A percentile compares a stretch with the other conserved stretches of the same genome.
phyloP scores from a whole-genome alignment of 1,140 invertebrate species.

The Harlomillsia oculata region DNA sequence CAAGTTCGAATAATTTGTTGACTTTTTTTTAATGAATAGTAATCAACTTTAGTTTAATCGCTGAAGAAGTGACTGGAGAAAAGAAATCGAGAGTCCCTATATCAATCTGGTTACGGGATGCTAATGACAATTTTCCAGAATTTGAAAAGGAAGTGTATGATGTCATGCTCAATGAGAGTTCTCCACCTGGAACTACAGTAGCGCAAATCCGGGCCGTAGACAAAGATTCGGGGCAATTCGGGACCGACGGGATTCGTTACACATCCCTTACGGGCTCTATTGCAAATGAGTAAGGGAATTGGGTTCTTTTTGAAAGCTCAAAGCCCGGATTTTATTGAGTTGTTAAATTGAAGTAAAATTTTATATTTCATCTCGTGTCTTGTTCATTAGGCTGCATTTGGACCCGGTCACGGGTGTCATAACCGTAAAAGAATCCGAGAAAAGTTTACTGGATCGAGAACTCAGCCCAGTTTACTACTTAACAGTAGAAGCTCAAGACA shows the following conservation, averaged over 20 bases:
- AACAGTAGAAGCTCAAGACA: slow-evolving; percentile 82
- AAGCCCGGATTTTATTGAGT: neutral
- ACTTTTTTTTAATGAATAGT: slow-evolving; percentile 44
- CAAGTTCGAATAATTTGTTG: neutral
- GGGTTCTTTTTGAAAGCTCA: slow-evolving; percentile 28
- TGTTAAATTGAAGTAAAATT: neutral
- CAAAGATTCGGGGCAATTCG: slow-evolving; percentile 72
- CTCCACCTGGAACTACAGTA: slow-evolving; percentile 66
- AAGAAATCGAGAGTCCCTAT: slow-evolving; percentile 67
- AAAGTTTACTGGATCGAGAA: slow-evolving; percentile 74
- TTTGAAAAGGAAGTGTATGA: slow-evolving; percentile 33
- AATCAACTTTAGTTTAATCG: slow-evolving; percentile 75
- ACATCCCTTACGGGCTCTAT: slow-evolving; percentile 69
- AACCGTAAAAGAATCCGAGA: slow-evolving; percentile 60
- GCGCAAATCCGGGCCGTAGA: slow-evolving; percentile 72
- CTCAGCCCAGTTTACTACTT: slow-evolving; percentile 73
- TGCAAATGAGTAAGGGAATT: slow-evolving; percentile 62
- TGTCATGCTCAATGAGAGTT: slow-evolving; percentile 59
- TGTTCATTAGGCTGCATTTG: slow-evolving; percentile 56
- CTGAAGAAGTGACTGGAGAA: slow-evolving; percentile 63
- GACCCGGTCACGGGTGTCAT: slow-evolving; percentile 72
- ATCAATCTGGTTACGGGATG: slow-evolving; percentile 73
- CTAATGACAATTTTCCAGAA: slow-evolving; percentile 68
- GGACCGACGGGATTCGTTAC: slow-evolving; percentile 76
- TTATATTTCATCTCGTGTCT: neutral